These are phyloP conservation scores for Callosobruchus maculatus DNA, from an alignment of 2,888 invertebrate genomes.

Conservation along the genomic window DNA sequence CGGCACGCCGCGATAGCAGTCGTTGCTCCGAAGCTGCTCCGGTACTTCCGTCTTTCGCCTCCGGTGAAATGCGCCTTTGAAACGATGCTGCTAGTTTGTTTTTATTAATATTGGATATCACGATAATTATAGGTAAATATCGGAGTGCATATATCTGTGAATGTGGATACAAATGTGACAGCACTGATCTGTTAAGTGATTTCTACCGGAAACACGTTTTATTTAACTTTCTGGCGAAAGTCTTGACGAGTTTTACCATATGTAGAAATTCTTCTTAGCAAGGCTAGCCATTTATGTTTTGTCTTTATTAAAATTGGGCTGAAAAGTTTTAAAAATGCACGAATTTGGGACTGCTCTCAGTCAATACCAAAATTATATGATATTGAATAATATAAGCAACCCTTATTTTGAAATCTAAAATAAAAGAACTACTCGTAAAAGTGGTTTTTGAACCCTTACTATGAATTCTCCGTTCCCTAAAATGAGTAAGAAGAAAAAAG, in stretches of 20 bases:
- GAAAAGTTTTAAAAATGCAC: too few species aligned
- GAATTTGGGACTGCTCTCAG: too few species aligned
- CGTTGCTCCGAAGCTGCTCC: not conserved
- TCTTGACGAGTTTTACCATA: not conserved
- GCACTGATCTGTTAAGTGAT: not conserved
- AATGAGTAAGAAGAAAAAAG: too few species aligned
- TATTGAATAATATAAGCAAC: too few species aligned
- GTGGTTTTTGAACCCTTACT: too few species aligned
- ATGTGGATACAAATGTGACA: not conserved
- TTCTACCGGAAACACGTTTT: not conserved
- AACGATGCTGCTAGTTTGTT: not conserved
- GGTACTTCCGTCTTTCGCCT: not conserved
- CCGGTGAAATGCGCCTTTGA: not conserved
- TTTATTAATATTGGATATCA: slow-evolving; percentile 3
- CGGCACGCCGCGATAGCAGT: slow-evolving; percentile 13
- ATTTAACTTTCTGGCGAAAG: not conserved
- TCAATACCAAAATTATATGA: too few species aligned
- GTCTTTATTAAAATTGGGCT: too few species aligned
- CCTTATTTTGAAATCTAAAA: too few species aligned
- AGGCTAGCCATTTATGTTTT: too few species aligned
- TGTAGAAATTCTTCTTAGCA: not conserved
- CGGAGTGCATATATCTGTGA: not conserved
- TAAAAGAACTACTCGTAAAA: too few species aligned
- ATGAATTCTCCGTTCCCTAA: too few species aligned
- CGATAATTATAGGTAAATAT: not conserved